Evolutionary conservation across 2,888 invertebrate species (phyloP).

Genomic region (Steromphala cineraria): DNA sequence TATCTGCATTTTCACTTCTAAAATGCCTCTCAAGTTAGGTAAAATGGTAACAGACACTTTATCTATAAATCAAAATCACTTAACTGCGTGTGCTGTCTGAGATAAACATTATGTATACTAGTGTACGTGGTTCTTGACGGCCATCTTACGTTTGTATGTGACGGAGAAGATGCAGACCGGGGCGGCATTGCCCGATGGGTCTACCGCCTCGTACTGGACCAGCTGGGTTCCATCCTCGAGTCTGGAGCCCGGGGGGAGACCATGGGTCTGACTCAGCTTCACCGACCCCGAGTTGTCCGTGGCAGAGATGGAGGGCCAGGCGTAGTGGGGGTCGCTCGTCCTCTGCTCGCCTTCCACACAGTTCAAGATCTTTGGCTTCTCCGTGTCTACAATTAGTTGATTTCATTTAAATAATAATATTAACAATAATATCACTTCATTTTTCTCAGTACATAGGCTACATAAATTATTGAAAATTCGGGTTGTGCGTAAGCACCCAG

Average conservation of each 20-base stretch:
- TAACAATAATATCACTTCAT: too few species aligned
- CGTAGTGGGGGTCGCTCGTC: background rate
- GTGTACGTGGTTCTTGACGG: too few species aligned
- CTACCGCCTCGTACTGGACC: background rate
- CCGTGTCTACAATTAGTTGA: background rate
- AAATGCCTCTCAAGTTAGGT: too few species aligned
- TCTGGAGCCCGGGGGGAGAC: background rate
- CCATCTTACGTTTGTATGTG: background rate
- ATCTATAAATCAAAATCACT: too few species aligned
- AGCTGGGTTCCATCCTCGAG: background rate
- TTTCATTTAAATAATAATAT: too few species aligned
- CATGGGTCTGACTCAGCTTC: background rate
- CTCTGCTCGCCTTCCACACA: background rate
- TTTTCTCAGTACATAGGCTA: too few species aligned
- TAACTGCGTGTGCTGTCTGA: too few species aligned
- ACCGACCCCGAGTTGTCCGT: background rate
- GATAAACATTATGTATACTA: too few species aligned
- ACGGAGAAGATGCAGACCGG: background rate
- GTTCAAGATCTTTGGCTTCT: background rate
- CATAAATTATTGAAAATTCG: too few species aligned
- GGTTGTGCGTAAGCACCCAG: too few species aligned
- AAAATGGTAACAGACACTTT: too few species aligned
- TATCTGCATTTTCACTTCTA: too few species aligned
- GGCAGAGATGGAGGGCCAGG: background rate
- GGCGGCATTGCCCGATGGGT: background rate